These are phyloP conservation scores for Ophonus ardosiacus DNA, from an alignment of 2,888 invertebrate genomes.

Conservation along the genomic window DNA sequence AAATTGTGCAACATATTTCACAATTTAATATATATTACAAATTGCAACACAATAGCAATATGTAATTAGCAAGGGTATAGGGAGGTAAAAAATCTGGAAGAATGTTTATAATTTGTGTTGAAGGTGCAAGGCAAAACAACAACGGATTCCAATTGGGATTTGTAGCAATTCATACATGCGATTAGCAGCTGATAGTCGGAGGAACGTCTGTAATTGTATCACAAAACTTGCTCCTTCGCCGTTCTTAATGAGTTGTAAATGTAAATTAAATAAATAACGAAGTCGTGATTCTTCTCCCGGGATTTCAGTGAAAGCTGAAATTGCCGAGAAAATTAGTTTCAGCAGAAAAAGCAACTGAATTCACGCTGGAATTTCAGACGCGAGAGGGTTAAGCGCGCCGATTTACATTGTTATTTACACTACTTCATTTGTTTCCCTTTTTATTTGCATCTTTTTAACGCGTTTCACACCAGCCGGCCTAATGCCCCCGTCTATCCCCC, in stretches of 20 bases:
- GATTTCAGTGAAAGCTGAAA: conserved; percentile 60
- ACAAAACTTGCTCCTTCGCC: conserved; percentile 44
- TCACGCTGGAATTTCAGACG: conserved; percentile 47
- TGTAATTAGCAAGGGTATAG: too few species aligned
- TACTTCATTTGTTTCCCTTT: conserved; percentile 46
- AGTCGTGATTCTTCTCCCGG: conserved; percentile 58
- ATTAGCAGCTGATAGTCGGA: conserved; percentile 10
- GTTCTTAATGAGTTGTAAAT: conserved; percentile 60
- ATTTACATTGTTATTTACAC: conserved; percentile 58
- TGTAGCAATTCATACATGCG: conserved; percentile 43
- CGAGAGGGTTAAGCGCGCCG: conserved; percentile 53
- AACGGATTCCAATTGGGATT: conserved; percentile 13
- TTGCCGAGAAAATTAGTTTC: conserved; percentile 60
- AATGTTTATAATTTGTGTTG: too few species aligned
- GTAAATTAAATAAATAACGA: conserved; percentile 63
- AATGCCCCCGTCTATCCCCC: background rate
- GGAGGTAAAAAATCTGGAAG: too few species aligned
- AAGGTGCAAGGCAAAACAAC: background rate
- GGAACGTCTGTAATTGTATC: conserved; percentile 46
- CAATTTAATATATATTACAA: background rate
- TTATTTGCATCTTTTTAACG: conserved; percentile 32
- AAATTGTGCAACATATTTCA: background rate
- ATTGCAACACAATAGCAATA: background rate
- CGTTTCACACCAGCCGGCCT: background rate
- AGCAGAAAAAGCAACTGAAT: conserved; percentile 54